These are phyloP conservation scores for Pterostichus madidus DNA, from an alignment of 2,888 invertebrate genomes.

Conservation along the genomic window DNA sequence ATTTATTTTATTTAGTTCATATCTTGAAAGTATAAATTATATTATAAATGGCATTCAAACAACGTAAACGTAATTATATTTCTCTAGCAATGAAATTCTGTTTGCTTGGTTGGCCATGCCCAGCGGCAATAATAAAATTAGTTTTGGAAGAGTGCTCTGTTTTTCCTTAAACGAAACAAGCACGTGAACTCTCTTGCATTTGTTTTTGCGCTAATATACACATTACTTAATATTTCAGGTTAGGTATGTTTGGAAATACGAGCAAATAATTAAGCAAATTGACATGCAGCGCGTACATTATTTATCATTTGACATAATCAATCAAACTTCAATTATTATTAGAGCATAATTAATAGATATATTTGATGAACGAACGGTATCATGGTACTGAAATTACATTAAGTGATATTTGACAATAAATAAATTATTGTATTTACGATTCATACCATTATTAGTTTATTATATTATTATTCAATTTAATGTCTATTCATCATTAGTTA, in stretches of 20 bases:
- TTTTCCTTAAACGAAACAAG: constrained; percentile 3
- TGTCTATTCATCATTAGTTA: background rate
- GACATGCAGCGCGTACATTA: constrained; percentile 26
- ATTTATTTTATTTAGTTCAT: too few species aligned
- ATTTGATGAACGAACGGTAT: constrained; percentile 13
- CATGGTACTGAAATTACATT: constrained; percentile 26
- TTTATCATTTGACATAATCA: constrained; percentile 32
- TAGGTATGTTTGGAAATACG: background rate
- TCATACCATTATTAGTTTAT: constrained; percentile 24
- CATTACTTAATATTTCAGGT: constrained; percentile 28
- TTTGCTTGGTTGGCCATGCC: constrained; percentile 36
- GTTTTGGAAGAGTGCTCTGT: constrained; percentile 33
- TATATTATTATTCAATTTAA: constrained; percentile 35
- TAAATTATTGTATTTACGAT: constrained; percentile 15
- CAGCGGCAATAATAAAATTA: constrained; percentile 38
- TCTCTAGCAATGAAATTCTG: constrained; percentile 16
- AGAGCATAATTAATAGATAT: constrained; percentile 47
- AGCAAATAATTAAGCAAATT: constrained; percentile 44
- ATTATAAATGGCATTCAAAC: too few species aligned
- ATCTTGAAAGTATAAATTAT: too few species aligned
- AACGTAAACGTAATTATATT: background rate
- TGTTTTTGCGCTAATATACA: background rate
- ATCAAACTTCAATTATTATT: constrained; percentile 52
- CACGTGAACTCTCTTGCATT: background rate
- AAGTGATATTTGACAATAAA: constrained; percentile 41